Conservation (phyloP, 2,797 vertebrate genomes). For the Limosa lapponica region DNA sequence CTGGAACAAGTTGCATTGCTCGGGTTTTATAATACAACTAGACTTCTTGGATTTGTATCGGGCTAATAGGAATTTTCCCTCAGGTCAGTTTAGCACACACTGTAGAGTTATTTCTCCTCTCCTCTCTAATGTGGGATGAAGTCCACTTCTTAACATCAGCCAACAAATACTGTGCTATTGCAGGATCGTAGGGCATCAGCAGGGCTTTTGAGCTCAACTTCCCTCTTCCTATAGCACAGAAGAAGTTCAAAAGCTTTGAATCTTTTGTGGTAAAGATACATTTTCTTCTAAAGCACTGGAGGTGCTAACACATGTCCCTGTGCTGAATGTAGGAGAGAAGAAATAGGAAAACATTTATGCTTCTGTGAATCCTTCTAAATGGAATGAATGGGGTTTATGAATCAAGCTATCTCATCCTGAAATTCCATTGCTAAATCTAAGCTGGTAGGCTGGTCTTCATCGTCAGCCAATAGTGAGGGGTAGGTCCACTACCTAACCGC, state of each 20-base stretch:
- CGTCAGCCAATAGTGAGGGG: rapidly evolving
- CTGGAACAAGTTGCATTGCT: neutral
- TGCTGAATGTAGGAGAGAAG: neutral
- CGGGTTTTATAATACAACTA: constrained; percentile 7
- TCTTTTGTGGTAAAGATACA: neutral
- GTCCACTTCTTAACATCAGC: constrained; percentile 2
- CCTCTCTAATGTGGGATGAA: neutral
- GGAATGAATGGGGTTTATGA: neutral
- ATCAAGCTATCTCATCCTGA: neutral
- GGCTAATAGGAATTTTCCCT: constrained; percentile 48
- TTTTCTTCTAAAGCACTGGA: neutral
- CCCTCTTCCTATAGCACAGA: neutral
- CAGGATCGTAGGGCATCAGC: neutral
- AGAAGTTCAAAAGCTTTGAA: neutral
- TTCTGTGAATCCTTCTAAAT: neutral
- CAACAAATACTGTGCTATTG: neutral
- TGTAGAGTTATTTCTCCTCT: neutral
- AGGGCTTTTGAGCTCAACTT: neutral
- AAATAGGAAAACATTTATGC: neutral
- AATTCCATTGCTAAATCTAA: neutral
- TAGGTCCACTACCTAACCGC: neutral
- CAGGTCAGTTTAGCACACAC: constrained; percentile 6
- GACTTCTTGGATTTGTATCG: constrained; percentile 23
- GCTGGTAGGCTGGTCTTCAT: neutral
- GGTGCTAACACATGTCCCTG: neutral